phyloP scores from a whole-genome alignment of 2,113 vertebrate genomes.

The Neotragus pygmaeus region DNA sequence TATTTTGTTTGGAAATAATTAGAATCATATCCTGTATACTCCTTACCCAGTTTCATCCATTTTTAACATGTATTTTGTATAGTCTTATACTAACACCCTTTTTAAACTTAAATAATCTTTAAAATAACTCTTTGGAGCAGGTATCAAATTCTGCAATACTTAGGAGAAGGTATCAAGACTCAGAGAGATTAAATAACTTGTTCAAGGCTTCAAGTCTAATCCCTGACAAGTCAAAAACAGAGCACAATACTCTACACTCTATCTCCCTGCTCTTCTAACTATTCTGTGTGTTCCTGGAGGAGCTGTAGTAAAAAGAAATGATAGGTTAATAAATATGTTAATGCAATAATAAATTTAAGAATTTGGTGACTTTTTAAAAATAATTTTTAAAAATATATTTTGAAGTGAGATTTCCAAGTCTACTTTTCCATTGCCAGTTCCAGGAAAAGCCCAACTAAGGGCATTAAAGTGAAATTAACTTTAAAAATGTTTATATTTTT shows the following conservation, averaged over 20 bases:
- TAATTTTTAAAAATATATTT: neutral
- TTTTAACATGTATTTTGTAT: neutral
- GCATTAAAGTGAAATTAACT: neutral
- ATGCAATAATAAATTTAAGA: neutral
- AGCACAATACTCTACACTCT: neutral
- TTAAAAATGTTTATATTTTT: neutral
- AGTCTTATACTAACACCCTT: neutral
- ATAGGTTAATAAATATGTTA: neutral
- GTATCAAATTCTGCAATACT: neutral
- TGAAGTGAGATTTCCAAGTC: neutral
- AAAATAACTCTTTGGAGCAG: neutral
- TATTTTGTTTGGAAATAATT: neutral
- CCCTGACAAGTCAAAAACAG: neutral
- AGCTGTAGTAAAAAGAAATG: neutral
- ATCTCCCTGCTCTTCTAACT: neutral
- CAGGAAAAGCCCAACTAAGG: neutral
- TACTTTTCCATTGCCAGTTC: neutral
- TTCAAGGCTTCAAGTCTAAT: neutral
- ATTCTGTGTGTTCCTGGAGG: neutral
- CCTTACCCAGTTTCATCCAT: neutral
- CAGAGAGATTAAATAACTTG: neutral
- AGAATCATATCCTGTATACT: neutral
- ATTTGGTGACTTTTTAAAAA: neutral
- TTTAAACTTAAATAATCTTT: neutral
- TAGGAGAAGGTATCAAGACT: neutral